phyloP scores from a whole-genome alignment of 2,888 invertebrate species.

The Carcina quercana region DNA sequence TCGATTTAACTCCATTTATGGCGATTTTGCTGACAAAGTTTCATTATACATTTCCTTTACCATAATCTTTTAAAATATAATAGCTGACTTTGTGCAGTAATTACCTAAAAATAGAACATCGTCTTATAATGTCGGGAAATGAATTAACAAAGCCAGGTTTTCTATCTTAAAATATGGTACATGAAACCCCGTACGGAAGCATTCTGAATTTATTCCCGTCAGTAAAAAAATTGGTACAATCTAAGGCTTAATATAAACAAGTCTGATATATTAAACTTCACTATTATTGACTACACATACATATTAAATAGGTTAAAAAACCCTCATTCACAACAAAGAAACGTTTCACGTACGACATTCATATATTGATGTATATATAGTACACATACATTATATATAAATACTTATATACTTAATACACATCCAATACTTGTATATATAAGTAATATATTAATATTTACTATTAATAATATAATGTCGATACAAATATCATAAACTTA shows the following conservation, averaged over 20 bases:
- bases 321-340: constrained; percentile 58
- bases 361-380: constrained; percentile 41
- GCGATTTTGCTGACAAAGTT: too few relatives aligned
- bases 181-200: too few relatives aligned
- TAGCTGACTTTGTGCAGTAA: too few relatives aligned
- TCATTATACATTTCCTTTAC: too few relatives aligned
- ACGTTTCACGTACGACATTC: constrained; percentile 60
- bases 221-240: constrained; percentile 44
- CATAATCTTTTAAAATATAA: too few relatives aligned
- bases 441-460: constrained; percentile 32
- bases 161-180: too few relatives aligned
- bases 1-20: too few relatives aligned
- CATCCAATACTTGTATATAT: constrained; percentile 42
- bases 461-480: constrained; percentile 36
- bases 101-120: too few relatives aligned
- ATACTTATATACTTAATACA: constrained; percentile 35
- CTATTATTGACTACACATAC: constrained; percentile 48
- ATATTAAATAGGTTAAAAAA: constrained; percentile 52
- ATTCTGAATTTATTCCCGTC: too few relatives aligned
- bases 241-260: constrained; percentile 35
- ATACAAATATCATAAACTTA: constrained; percentile 51
- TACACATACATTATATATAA: constrained; percentile 35
- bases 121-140: too few relatives aligned
- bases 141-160: too few relatives aligned
- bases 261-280: constrained; percentile 34